Percentiles rank a stretch among this genome's conserved stretches.
phyloP scores from a whole-genome alignment of 2,888 invertebrate genomes.

The Brachylomia viminalis region DNA sequence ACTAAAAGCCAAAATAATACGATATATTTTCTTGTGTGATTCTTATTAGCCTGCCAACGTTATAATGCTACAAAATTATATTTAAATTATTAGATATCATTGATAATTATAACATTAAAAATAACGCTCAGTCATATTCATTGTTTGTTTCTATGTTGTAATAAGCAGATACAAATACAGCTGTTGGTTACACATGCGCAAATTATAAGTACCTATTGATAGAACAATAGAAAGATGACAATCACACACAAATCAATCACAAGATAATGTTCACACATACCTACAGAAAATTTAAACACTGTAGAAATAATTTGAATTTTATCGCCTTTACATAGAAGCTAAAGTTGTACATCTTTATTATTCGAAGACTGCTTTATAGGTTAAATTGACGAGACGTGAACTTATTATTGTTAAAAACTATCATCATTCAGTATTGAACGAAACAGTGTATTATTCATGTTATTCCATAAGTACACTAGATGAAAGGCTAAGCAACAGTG shows the following conservation, averaged over 20 bases:
- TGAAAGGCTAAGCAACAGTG: conserved; percentile 9
- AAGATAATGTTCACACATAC: conserved; percentile 32
- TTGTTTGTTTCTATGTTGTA: conserved; percentile 25
- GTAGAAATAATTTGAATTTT: conserved; percentile 20
- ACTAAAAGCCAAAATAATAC: background rate
- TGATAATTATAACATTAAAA: background rate
- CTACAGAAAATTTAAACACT: background rate
- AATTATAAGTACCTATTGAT: conserved; percentile 39
- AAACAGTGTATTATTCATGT: conserved; percentile 9
- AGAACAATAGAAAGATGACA: conserved; percentile 62
- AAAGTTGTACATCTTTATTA: conserved; percentile 11
- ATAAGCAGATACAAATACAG: conserved; percentile 31
- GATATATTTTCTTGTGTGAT: background rate
- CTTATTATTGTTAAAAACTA: conserved; percentile 60
- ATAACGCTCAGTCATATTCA: conserved; percentile 5
- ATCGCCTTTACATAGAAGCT: conserved; percentile 16
- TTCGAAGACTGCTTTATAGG: conserved; percentile 10
- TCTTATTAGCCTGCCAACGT: background rate
- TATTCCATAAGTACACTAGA: conserved; percentile 18
- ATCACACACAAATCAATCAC: conserved; percentile 66
- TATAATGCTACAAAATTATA: background rate
- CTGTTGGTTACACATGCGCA: conserved; percentile 29
- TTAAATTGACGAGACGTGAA: conserved; percentile 53
- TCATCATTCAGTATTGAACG: conserved; percentile 50
- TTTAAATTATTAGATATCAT: background rate